These are phyloP conservation scores for Lithophane semibrunnea DNA, from an alignment of 2,888 invertebrate species.

Conservation along the genomic window DNA sequence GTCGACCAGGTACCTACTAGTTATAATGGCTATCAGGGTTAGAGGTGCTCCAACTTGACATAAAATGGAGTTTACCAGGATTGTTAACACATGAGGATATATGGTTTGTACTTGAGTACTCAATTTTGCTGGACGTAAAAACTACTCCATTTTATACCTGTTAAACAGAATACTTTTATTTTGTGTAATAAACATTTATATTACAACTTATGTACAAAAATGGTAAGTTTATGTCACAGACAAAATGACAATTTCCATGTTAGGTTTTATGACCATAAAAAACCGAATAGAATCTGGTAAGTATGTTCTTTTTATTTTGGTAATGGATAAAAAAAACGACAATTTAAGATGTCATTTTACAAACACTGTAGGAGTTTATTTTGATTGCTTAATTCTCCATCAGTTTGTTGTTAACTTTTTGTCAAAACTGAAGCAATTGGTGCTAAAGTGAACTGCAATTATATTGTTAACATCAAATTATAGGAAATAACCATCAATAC, in stretches of 20 bases:
- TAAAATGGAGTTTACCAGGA: background rate
- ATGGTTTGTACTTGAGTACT: background rate
- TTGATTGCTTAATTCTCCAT: constrained; percentile 30
- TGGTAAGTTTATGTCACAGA: background rate
- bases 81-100: background rate
- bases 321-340: background rate
- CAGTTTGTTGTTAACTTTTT: constrained; percentile 21
- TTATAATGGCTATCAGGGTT: background rate
- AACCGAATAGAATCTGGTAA: background rate
- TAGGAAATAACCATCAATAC: constrained; percentile 33
- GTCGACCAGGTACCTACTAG: too few relatives aligned
- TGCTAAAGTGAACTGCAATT: constrained; percentile 40
- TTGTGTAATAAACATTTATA: background rate
- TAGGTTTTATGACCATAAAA: background rate
- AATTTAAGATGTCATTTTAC: background rate
- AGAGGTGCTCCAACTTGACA: background rate
- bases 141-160: background rate
- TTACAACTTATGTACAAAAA: background rate
- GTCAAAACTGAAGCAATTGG: constrained; percentile 27
- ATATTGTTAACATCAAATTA: constrained; percentile 54
- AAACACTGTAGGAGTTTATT: background rate
- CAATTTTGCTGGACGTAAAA: background rate
- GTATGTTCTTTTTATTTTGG: too few relatives aligned
- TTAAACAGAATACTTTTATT: too few relatives aligned
- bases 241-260: background rate